Conservation (phyloP, 2,797 vertebrate genomes). For the Sebastes nivosus region DNA sequence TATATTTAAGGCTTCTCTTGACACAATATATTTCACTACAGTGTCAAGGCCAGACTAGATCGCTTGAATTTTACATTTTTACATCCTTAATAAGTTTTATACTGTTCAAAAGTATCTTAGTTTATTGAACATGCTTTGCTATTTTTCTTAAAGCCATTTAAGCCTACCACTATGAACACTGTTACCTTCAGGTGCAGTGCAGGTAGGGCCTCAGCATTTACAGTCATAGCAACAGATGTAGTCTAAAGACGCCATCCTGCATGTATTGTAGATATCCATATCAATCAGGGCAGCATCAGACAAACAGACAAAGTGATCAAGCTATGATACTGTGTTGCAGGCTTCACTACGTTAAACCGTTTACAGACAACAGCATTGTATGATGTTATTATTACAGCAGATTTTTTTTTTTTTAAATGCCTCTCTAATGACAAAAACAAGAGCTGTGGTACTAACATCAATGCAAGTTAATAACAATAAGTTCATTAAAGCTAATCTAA, state of each 20-base stretch:
- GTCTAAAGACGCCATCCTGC: background rate
- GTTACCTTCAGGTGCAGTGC: background rate
- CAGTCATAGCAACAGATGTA: background rate
- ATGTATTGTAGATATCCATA: background rate
- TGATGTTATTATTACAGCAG: background rate
- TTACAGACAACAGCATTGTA: background rate
- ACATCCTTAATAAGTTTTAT: background rate
- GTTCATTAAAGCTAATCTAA: background rate
- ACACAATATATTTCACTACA: background rate
- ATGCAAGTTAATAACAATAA: background rate
- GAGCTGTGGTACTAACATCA: background rate
- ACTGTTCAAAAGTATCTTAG: background rate
- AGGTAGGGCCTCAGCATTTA: accelerated
- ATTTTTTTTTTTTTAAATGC: background rate
- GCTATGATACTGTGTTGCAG: background rate
- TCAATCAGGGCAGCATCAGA: background rate
- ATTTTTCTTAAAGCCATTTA: background rate
- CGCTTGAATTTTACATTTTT: background rate
- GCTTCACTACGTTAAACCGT: background rate
- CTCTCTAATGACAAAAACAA: background rate
- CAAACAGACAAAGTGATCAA: background rate
- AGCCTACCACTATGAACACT: background rate
- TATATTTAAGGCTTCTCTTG: background rate
- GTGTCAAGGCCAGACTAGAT: background rate
- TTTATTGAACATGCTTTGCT: background rate